phyloP scores from a whole-genome alignment of 2,888 invertebrate genomes.

The Nymphalis polychloros region DNA sequence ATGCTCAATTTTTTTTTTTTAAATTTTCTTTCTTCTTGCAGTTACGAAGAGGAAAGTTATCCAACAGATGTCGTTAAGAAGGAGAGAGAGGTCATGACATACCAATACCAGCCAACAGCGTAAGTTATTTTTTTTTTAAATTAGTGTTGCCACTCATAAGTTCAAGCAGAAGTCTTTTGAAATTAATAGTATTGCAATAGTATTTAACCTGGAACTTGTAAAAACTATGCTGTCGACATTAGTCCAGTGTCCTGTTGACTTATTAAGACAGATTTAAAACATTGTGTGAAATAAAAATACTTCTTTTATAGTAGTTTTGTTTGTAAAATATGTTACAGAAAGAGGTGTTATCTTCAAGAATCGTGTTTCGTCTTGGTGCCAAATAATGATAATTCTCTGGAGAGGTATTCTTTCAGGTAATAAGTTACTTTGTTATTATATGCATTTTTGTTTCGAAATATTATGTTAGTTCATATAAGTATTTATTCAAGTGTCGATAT shows the following conservation, averaged over 20 bases:
- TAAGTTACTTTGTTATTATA: too few relatives aligned
- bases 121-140: constrained; percentile 48
- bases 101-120: constrained; percentile 82
- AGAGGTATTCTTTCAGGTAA: constrained; percentile 95
- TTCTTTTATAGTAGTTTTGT: too few relatives aligned
- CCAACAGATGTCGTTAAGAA: constrained; percentile 84
- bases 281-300: too few relatives aligned
- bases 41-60: constrained; percentile 84
- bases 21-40: constrained; percentile 46
- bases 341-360: constrained; percentile 67
- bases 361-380: constrained; percentile 76
- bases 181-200: too few relatives aligned
- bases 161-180: too few relatives aligned
- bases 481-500: too few relatives aligned
- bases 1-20: neutral
- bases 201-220: neutral
- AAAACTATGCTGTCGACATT: neutral
- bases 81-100: constrained; percentile 93
- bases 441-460: too few relatives aligned
- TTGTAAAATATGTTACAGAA: constrained; percentile 53
- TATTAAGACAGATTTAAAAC: too few relatives aligned
- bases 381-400: constrained; percentile 84
- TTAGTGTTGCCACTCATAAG: too few relatives aligned
- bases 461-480: too few relatives aligned
- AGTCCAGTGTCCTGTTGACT: too few relatives aligned